Evolutionary conservation across 2,113 vertebrate species (phyloP), one percentile per base, ranked within the genome.

Genomic region (Ptyas mucosa): DNA sequence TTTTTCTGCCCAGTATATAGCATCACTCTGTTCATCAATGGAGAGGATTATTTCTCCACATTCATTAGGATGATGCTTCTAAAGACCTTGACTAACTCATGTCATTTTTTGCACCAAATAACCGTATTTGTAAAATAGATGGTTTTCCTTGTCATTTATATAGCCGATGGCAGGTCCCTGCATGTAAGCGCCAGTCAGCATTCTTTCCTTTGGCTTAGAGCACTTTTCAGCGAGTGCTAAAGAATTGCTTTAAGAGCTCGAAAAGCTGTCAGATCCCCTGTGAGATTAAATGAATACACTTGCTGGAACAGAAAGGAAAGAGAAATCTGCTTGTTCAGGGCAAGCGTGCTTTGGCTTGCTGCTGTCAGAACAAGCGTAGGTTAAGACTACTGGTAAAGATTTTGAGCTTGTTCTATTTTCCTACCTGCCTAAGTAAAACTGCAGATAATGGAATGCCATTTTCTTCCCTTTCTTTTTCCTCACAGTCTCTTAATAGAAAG

Each of bases 201-300:
- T 94, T 95, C 95, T 97, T 96, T 95, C 93, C 88, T 97, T 94
- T 95, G 0, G 21, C 96, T 97, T 93, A 69, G 92, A 95, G 96
- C 94, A 96, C 94, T 97, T 97, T 97, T 96, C 96, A 96, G 54
- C 29, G n/a, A 97, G 94, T 97, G 96, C 94, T 97, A 97, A 98
- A 96, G 96, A 97, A 97, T 95, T 96, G 95, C 96, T 97, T 97
- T 95, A 97, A 95, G 95, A 98, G 94, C 92, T 96, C 95, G 94
- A 96, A 94, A 98, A 97, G 94, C 97, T 98, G 97, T 97, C 97
- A 98, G 96, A 97, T 97, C 94, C 95, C 95, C 93, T 96, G 94
- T 92, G 97, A 98, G 97, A 97, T 97, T 96, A 96, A 97, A 96
- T 92, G 96, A 97, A 93, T 88, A 93, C 93, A 93, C 90, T 97